Conservation (phyloP, 1,140 invertebrate species). For the Eriosoma lanigerum region DNA sequence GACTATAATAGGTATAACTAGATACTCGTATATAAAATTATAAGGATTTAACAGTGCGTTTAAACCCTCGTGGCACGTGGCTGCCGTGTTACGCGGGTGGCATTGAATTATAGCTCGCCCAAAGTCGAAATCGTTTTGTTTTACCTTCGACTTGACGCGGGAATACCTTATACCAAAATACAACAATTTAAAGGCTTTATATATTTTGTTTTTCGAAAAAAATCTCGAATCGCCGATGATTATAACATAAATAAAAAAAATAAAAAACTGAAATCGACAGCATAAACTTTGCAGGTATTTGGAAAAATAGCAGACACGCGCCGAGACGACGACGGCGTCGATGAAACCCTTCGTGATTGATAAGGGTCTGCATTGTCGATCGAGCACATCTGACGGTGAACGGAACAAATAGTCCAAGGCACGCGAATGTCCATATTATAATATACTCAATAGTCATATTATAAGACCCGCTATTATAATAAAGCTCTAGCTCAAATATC, state of each 20-base stretch:
- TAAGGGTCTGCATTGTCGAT: not conserved
- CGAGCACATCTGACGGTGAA: conserved; percentile 2
- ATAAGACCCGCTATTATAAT: no score
- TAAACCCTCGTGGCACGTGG: not conserved
- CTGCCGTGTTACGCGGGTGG: not conserved
- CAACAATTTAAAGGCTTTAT: not conserved
- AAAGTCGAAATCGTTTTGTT: not conserved
- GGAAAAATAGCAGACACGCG: not conserved
- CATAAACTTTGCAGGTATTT: no score
- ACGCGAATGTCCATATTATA: conserved; percentile 36
- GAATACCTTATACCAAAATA: no score
- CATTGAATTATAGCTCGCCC: not conserved
- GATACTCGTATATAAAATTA: not conserved
- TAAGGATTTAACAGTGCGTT: not conserved
- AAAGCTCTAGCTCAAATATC: no score
- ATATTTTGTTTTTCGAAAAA: conserved; percentile 5
- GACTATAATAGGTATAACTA: not conserved
- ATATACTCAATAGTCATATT: no score
- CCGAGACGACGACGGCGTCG: not conserved
- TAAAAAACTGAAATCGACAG: not conserved
- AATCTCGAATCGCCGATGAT: not conserved
- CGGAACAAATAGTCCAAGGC: conserved; percentile 36
- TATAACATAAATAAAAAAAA: conserved; percentile 25
- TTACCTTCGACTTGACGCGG: not conserved
- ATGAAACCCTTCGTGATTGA: conserved; percentile 27